Base-by-base conservation (phyloP, 1,140 invertebrate genomes). In the Drosophila sucinea region DNA sequence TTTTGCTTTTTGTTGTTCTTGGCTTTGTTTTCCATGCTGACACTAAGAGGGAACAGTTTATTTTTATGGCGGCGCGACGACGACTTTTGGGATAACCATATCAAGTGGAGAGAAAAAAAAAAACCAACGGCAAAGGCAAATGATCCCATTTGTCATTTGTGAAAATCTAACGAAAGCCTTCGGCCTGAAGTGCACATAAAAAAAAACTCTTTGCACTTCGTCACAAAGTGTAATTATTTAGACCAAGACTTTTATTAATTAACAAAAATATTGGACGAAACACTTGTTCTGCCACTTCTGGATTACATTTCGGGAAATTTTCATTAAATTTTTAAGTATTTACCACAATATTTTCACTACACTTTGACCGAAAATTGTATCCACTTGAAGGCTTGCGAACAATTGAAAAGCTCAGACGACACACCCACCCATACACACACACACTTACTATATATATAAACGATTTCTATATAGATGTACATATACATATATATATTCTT, bases 241-340 rank as follows among this genome's bases (percentile, higher is more conserved):
- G 56, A n/a, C 32, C n/a, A 58, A 35, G 30, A 23, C 56, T 58
- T 56, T 38, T 17, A 61, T 61, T 61, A 61, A 61, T 61, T 61
- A 61, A 27, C 33, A 61, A 51, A 44, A 61, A 61, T 61, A 61
- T 61, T 61, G 60, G 25, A 8, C 10, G 11, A 61, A 61, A 41
- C 60, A 61, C 60, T 61, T 61, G 8, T 10, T 25, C 11, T 38
- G 41, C 27, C 7, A 44, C 8, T 29, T 27, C n/a, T 41, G 27
- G 8, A 10, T 38, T 25, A 61, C 17, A 29, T 61, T 27, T 44
- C 4, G 0, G 44, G 2, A 27, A 35, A 61, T 27, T 44, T 61
- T n/a, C 60, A 61, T 61, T 61, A 61, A 61, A 44, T 61, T 61
- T 61, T 44, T 40, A 61, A 61, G 60, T 61, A 61, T 61, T 61